A percentile compares a stretch with the other conserved stretches of the same genome.
These are phyloP conservation scores for Triops longicaudatus DNA, from an alignment of 1,140 invertebrate species.

Conservation along the genomic window DNA sequence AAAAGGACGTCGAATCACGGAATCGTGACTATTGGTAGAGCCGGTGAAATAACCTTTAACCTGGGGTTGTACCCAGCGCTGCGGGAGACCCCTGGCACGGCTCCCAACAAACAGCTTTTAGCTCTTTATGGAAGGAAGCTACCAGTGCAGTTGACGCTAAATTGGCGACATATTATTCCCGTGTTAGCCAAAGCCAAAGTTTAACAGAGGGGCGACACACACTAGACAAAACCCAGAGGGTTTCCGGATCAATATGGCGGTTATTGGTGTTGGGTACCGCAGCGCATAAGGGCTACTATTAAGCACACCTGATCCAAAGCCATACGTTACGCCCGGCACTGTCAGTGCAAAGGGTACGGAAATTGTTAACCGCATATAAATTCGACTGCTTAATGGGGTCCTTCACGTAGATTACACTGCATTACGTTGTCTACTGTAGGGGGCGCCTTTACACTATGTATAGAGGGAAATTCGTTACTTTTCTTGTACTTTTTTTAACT, in stretches of 20 bases:
- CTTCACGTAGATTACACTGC: too few relatives aligned
- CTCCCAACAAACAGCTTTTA: background rate
- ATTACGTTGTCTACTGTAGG: too few relatives aligned
- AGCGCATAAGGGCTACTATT: too few relatives aligned
- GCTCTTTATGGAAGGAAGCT: background rate
- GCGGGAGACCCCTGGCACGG: background rate
- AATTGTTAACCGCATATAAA: too few relatives aligned
- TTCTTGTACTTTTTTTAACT: too few relatives aligned
- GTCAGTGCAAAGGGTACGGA: too few relatives aligned
- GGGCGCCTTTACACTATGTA: too few relatives aligned
- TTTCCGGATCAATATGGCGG: background rate
- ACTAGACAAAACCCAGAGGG: background rate
- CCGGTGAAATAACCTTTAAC: background rate
- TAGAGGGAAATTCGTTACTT: too few relatives aligned
- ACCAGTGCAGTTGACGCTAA: background rate
- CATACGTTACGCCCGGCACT: too few relatives aligned
- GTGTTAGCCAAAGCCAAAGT: background rate
- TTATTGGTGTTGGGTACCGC: background rate
- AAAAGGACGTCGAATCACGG: background rate
- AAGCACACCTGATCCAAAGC: too few relatives aligned
- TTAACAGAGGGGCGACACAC: background rate
- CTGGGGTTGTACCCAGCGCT: background rate
- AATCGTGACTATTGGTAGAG: conserved; percentile 6
- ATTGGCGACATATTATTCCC: conserved; percentile 2
- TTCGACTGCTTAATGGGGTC: too few relatives aligned